Percentiles rank a stretch among this genome's conserved stretches.
These are phyloP conservation scores for Mesoligia furuncula DNA, from an alignment of 2,888 invertebrate species.

Conservation along the genomic window DNA sequence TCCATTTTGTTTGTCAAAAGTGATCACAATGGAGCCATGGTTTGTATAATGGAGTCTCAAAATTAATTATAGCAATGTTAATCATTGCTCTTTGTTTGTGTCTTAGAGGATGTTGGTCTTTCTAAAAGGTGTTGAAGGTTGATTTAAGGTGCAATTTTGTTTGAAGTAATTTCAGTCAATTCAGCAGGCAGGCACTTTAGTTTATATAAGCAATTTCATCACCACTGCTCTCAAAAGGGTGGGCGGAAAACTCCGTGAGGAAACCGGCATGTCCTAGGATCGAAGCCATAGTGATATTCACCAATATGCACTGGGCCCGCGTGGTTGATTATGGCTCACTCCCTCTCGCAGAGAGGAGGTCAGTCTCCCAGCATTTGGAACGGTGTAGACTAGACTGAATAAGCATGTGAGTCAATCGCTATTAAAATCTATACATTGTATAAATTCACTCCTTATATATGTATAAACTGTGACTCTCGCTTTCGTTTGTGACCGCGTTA, in stretches of 20 bases:
- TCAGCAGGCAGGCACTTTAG: background rate
- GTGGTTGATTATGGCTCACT: background rate
- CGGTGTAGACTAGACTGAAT: no score
- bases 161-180: background rate
- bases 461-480: no score
- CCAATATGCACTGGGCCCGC: no score
- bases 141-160: background rate
- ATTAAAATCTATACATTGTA: background rate
- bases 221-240: background rate
- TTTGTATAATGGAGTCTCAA: slow-evolving; percentile 51
- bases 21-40: slow-evolving; percentile 48
- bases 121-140: slow-evolving; percentile 19
- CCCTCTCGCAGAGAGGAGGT: background rate
- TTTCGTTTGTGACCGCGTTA: background rate
- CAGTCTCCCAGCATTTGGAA: no score
- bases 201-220: background rate
- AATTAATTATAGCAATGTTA: slow-evolving; percentile 62
- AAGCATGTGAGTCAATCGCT: background rate
- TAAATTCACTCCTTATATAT: background rate
- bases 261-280: background rate
- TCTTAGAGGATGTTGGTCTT: background rate
- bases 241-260: background rate
- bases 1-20: slow-evolving; percentile 59
- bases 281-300: background rate
- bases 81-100: slow-evolving; percentile 41